phyloP scores from a whole-genome alignment of 2,113 vertebrate species.

The Sorex araneus region DNA sequence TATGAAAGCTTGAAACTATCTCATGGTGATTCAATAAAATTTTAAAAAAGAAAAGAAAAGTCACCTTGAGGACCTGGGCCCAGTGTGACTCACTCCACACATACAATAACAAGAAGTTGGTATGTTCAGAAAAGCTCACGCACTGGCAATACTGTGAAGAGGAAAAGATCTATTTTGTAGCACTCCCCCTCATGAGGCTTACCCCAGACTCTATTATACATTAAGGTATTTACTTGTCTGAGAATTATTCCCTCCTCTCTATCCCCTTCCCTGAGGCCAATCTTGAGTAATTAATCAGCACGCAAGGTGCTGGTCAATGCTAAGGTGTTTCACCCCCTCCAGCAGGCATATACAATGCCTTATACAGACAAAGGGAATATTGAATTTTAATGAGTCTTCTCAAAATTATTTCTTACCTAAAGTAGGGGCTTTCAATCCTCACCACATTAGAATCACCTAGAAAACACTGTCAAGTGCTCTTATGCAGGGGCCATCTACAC shows the following conservation, averaged over 20 bases:
- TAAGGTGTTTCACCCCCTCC: background rate
- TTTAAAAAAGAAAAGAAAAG: too few relatives aligned
- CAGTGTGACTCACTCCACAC: background rate
- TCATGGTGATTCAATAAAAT: too few relatives aligned
- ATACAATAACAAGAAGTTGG: background rate
- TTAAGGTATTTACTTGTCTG: background rate
- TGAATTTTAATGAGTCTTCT: conserved; percentile 36
- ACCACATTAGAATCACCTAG: background rate
- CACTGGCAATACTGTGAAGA: background rate
- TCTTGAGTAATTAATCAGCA: background rate
- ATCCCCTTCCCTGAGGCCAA: background rate
- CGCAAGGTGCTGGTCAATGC: background rate
- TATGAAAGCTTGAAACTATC: too few relatives aligned
- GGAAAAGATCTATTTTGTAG: background rate
- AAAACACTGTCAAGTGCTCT: conserved; percentile 34
- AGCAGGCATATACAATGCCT: background rate
- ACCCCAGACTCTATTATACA: background rate
- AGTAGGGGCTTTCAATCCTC: background rate
- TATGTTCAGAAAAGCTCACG: background rate
- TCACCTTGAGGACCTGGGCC: background rate
- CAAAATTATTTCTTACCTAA: conserved; percentile 40
- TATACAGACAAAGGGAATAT: conserved; percentile 4
- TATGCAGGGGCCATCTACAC: background rate
- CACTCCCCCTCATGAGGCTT: background rate
- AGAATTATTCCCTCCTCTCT: background rate